Evolutionary conservation across 2,113 vertebrate genomes (phyloP), one percentile per base, ranked within the genome.

Genomic region (Vulpes lagopus): DNA sequence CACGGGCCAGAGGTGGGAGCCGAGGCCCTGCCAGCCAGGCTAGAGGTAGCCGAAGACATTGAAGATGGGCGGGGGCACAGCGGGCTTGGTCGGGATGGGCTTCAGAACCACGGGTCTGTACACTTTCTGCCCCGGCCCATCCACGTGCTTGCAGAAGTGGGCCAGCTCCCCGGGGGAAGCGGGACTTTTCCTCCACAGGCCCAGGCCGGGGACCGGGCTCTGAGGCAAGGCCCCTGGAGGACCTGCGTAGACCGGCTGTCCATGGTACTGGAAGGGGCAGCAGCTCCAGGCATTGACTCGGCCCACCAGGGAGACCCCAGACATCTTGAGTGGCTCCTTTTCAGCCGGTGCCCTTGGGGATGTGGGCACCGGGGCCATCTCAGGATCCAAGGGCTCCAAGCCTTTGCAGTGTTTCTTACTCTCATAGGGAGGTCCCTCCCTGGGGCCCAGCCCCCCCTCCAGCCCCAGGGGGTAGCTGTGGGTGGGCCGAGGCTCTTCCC

Each of bases 41-140:
- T 99, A 99, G 98, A 99, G 99, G 98, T 99, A 99, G 86, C 99
- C 99, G 27, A 99, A 99, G 95, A 99, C 99, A 0, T 99, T 99
- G 98, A 99, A 99, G 97, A 99, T 99, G 0, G 99, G 99, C 0
- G 99, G 98, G 16, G 99, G 99, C 1, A 99, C 82, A 0, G 99
- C 89, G 0, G 99, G 99, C 97, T 99, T 99, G 57, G 99, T 99
- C 81, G 99, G 99, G 93, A 99, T 99, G 43, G 99, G 99, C 98
- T 99, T 99, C 98, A 99, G 99, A 85, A 99, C 99, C 95, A 99
- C 99, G 0, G 99, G 99, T 27, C 99, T 98, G 98, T 99, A 98
- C 20, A 99, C 97, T 92, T 99, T 99, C 85, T 99, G 99, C 73
- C 99, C 99, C 0, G 17, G 79, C 53, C 98, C 97, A 0, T 98